These are phyloP conservation scores for Mactra quadrangularis DNA, from an alignment of 1,140 invertebrate genomes.

Conservation along the genomic window DNA sequence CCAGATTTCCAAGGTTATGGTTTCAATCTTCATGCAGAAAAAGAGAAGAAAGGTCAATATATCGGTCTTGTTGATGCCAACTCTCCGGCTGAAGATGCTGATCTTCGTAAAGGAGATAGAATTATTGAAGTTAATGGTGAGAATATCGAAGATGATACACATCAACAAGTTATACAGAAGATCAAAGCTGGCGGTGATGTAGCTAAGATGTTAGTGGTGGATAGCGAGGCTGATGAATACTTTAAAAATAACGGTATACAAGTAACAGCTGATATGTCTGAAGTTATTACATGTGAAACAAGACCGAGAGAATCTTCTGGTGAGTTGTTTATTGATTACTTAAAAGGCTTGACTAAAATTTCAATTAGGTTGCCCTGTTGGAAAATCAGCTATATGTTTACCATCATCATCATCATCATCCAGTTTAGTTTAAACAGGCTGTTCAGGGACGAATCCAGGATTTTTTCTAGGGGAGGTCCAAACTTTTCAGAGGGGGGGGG, in stretches of 20 bases:
- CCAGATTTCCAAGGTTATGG: constrained; percentile 98
- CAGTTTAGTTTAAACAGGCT: no score
- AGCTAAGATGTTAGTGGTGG: constrained; percentile 94
- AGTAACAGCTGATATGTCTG: constrained; percentile 86
- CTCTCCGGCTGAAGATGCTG: constrained; percentile 95
- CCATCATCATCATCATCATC: no score
- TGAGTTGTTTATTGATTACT: background rate
- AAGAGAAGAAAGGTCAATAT: constrained; percentile 96
- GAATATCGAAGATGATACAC: constrained; percentile 95
- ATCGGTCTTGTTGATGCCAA: constrained; percentile 98
- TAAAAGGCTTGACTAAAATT: no score
- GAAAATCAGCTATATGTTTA: no score
- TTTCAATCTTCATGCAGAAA: constrained; percentile 98
- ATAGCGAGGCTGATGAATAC: constrained; percentile 90
- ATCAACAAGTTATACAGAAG: constrained; percentile 89
- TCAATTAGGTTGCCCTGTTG: no score
- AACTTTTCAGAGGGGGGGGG: no score
- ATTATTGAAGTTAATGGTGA: constrained; percentile 89
- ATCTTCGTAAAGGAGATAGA: constrained; percentile 93
- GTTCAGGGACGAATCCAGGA: no score
- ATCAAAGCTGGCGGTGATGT: constrained; percentile 92
- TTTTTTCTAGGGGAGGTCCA: no score
- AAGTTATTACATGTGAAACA: constrained; percentile 81
- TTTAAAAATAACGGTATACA: constrained; percentile 88
- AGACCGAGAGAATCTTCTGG: constrained; percentile 35